Conservation (phyloP, 2,797 vertebrate genomes). For the Fundulus diaphanus region DNA sequence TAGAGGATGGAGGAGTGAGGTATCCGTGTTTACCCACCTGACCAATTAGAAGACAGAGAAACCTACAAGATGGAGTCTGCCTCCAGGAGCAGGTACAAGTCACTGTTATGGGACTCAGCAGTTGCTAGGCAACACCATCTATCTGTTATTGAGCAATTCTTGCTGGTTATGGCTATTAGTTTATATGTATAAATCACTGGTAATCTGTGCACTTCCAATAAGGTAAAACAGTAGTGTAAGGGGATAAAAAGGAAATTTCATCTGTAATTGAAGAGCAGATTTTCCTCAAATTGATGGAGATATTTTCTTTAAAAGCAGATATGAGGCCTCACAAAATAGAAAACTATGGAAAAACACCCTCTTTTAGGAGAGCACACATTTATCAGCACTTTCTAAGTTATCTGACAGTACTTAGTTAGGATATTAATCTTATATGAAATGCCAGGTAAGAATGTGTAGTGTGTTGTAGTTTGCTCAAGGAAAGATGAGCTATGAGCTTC, state of each 20-base stretch:
- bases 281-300: slow-evolving; percentile 33
- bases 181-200: slow-evolving; percentile 74
- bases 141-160: slow-evolving; percentile 81
- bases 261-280: slow-evolving; percentile 28
- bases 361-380: slow-evolving; percentile 53
- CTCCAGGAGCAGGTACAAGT: slow-evolving; percentile 77
- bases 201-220: slow-evolving; percentile 65
- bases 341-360: slow-evolving; percentile 39
- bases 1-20: slow-evolving; percentile 60
- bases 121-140: slow-evolving; percentile 86
- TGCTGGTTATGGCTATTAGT: slow-evolving; percentile 72
- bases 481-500: slow-evolving; percentile 73
- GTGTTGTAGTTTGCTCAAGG: slow-evolving; percentile 67
- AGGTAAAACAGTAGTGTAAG: slow-evolving; percentile 28
- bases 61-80: slow-evolving; percentile 78
- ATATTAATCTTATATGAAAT: slow-evolving; percentile 65
- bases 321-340: slow-evolving; percentile 32
- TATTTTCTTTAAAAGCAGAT: background rate
- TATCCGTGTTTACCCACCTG: slow-evolving; percentile 80
- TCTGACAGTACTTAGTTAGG: slow-evolving; percentile 42
- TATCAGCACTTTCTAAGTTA: slow-evolving; percentile 54
- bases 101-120: slow-evolving; percentile 73
- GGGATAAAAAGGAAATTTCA: slow-evolving; percentile 31
- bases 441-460: slow-evolving; percentile 56
- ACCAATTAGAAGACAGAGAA: slow-evolving; percentile 81